Percentiles rank a stretch among this genome's conserved stretches.
Conservation (phyloP, 2,113 vertebrate genomes). For the Sporophila hypoxantha region DNA sequence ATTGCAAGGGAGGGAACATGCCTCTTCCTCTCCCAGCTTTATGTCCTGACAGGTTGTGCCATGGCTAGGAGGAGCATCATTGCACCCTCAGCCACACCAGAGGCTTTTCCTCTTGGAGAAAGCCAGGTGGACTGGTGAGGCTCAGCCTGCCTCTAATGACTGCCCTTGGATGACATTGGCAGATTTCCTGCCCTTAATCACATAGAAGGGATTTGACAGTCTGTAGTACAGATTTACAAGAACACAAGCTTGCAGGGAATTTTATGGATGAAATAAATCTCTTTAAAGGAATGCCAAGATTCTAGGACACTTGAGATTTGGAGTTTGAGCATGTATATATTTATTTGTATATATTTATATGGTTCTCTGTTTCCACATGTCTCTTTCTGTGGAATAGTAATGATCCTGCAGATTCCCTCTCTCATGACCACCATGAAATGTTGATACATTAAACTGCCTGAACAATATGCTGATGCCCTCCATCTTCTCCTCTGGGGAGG, state of each 20-base stretch:
- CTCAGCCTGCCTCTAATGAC: background rate
- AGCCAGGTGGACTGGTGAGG: background rate
- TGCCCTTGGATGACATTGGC: background rate
- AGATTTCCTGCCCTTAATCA: constrained; percentile 9
- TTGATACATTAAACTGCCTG: background rate
- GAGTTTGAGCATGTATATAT: background rate
- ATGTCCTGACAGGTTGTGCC: background rate
- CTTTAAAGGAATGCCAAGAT: constrained; percentile 19
- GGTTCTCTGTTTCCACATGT: background rate
- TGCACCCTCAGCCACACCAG: background rate
- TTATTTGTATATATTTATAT: constrained; percentile 19
- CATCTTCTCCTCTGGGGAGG: background rate
- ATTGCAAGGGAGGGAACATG: background rate
- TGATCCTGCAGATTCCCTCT: constrained; percentile 1
- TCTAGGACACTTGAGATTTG: constrained; percentile 17
- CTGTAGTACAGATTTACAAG: constrained; percentile 10
- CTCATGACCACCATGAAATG: constrained; percentile 21
- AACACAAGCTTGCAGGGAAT: constrained; percentile 1
- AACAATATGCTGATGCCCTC: constrained; percentile 18
- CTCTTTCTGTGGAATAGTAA: constrained; percentile 5
- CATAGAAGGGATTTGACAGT: background rate
- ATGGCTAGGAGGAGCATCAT: background rate
- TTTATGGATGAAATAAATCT: constrained; percentile 36
- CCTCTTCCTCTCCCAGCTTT: background rate
- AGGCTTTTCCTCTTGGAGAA: background rate